These are phyloP conservation scores for Alectura lathami DNA, from an alignment of 2,113 vertebrate species.

Conservation along the genomic window DNA sequence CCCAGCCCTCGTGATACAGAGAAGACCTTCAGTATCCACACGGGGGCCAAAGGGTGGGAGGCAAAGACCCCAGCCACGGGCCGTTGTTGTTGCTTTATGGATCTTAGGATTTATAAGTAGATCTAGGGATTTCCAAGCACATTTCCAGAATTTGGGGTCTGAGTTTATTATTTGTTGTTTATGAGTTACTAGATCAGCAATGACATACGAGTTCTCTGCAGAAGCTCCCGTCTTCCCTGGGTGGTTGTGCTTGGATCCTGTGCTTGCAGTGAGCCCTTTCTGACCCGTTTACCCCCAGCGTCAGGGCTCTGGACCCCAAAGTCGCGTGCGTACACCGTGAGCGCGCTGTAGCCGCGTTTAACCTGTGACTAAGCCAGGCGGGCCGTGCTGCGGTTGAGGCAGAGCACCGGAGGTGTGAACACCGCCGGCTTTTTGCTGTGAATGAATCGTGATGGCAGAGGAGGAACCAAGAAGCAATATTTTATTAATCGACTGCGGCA, in stretches of 20 bases:
- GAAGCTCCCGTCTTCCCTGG: not conserved
- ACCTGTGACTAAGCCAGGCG: conserved; percentile 1
- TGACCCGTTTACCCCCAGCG: not conserved
- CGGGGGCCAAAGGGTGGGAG: not conserved
- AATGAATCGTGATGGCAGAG: conserved; percentile 18
- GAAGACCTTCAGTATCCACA: not conserved
- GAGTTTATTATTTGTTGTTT: not conserved
- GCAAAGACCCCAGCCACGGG: not conserved
- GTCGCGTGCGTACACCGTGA: not conserved
- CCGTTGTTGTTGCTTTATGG: not conserved
- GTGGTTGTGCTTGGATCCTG: rapidly evolving
- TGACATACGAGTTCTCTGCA: not conserved
- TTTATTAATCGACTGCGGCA: conserved; percentile 29
- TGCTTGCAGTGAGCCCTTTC: not conserved
- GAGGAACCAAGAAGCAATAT: not conserved
- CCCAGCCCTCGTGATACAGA: not conserved
- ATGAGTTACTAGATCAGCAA: too few relatives aligned
- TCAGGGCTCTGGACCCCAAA: not conserved
- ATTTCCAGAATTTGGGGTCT: not conserved
- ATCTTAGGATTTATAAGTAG: not conserved
- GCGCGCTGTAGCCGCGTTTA: not conserved
- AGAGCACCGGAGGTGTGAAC: conserved; percentile 39
- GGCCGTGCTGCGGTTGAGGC: too few relatives aligned
- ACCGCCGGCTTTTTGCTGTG: not conserved
- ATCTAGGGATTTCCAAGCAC: not conserved